Evolutionary conservation across 1,140 invertebrate genomes (phyloP), one percentile per base, ranked within the genome.

Genomic region (Hycleus cichorii): DNA sequence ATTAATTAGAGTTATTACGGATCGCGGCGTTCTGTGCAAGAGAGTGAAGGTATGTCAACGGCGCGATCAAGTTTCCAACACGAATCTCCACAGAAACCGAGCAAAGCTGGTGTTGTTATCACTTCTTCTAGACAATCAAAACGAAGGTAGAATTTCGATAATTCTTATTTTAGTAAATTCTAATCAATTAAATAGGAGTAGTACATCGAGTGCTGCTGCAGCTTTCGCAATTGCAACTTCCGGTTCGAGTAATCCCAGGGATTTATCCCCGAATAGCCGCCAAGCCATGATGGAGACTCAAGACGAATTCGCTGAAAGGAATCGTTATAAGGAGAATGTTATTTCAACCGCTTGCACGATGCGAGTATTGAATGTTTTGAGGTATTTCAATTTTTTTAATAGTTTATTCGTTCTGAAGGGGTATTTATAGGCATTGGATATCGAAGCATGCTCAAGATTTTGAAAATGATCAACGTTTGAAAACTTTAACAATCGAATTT

Each of bases 161-260:
- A 24, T 48, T 47, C 18, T 18, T 1, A 18, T 18, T 18, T 18
- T 18, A 18, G 52, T 61, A 62, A 65, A 63, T 18, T 18, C 18
- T 18, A 18, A 18, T 1, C 18, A 18, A 18, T 18, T 18, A 18
- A 18, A 18, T 73, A 94, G 91, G 79, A 93, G 89, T 68, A 94
- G 91, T 72, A 93, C 89, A 8, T 91, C 92, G 1, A 89, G 87
- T 24, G 92, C 93, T 10, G 90, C 92, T 9, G 86, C 87, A 11
- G 93, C 93, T 1, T 96, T 95, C 76, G 93, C 93, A 4, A 91
- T 91, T 7, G 93, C 92, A 1, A 95, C 91, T 0, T 93, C 91
- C 5, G 93, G 88, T 0, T 90, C 88, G 0, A 90, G 87, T 49
- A 92, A 91, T 69, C 88, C 89, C 2, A 75, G 86, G 0, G 84